A percentile compares a stretch with the other conserved stretches of the same genome.
Conservation (phyloP, 2,797 vertebrate genomes). For the Graptemys geographica region DNA sequence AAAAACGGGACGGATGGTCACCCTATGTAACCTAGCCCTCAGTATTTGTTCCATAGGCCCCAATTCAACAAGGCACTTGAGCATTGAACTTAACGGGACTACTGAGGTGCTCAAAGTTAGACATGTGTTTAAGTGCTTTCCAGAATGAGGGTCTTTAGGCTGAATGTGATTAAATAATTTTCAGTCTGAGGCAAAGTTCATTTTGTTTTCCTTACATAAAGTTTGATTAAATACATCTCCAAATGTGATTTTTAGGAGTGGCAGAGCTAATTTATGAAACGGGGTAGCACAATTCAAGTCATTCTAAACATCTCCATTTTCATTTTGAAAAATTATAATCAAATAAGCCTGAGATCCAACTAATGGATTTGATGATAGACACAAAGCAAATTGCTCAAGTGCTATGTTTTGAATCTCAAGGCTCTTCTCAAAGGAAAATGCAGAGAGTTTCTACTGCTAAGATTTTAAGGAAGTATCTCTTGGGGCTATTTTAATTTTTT, state of each 20-base stretch:
- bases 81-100: neutral
- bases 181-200: slow-evolving; percentile 55
- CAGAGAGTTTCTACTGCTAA: slow-evolving; percentile 38
- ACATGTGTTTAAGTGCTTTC: slow-evolving; percentile 41
- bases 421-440: slow-evolving; percentile 52
- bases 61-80: neutral
- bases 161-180: slow-evolving; percentile 62
- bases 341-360: slow-evolving; percentile 54
- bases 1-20: too few relatives aligned
- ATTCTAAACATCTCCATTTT: slow-evolving; percentile 59
- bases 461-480: neutral
- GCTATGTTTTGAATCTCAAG: slow-evolving; percentile 59
- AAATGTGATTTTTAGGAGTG: neutral
- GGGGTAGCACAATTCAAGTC: neutral
- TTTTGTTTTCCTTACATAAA: slow-evolving; percentile 61
- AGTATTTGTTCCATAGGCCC: neutral
- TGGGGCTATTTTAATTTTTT: neutral
- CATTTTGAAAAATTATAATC: slow-evolving; percentile 48
- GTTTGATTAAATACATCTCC: slow-evolving; percentile 50
- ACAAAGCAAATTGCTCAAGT: slow-evolving; percentile 55
- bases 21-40: neutral
- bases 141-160: slow-evolving; percentile 46
- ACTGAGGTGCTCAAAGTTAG: neutral
- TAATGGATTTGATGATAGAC: slow-evolving; percentile 54
- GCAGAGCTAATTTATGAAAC: slow-evolving; percentile 34